Evolutionary conservation across 2,888 invertebrate genomes (phyloP), one percentile per base, ranked within the genome.

Genomic region (Polylopha cassiicola): DNA sequence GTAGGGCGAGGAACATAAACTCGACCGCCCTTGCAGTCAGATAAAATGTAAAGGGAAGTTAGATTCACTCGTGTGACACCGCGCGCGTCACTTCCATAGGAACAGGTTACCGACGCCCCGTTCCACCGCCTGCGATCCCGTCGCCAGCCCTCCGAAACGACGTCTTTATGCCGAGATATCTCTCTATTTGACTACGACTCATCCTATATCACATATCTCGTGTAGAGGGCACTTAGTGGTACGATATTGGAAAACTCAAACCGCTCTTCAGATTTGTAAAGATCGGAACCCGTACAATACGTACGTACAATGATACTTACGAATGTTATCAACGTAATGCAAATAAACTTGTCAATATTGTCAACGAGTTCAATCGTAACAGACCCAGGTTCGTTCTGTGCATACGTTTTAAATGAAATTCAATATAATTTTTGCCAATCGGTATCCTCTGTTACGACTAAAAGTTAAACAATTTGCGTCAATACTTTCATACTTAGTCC

Each of bases 31-130:
- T 79, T 68, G 73, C 79, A 78, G 73, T 82, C 69, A 79, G 73
- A 81, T 81, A 80, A 79, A 84, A 81, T 75, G 73, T 76, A 69
- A 75, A 77, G 74, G 75, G 77, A 75, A 74, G 72, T 82, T 80
- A 77, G 79, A 82, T 80, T 82, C 78, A 84, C 73, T 81, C 68
- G 65, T 65, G 67, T 73, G 75, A 71, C 76, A 70, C 64, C 67
- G 60, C 71, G 73, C 74, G 76, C 73, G 65, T 59, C 47, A 43
- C 37, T 43, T 47, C 49, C 52, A 45, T 24, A 31, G 21, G 23
- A 10, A 10, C 41, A 14, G 23, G 37, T 44, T 39, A 38, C 49
- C 33, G 18, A 4, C 11, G 10, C 30, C 27, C 18, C 38, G n/a
- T 14, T 28, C 20, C 26, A 14, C 24, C 28, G 23, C 33, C 14